Evolutionary conservation across 2,888 invertebrate species (phyloP).

Genomic region (Drosophila imparisetae): DNA sequence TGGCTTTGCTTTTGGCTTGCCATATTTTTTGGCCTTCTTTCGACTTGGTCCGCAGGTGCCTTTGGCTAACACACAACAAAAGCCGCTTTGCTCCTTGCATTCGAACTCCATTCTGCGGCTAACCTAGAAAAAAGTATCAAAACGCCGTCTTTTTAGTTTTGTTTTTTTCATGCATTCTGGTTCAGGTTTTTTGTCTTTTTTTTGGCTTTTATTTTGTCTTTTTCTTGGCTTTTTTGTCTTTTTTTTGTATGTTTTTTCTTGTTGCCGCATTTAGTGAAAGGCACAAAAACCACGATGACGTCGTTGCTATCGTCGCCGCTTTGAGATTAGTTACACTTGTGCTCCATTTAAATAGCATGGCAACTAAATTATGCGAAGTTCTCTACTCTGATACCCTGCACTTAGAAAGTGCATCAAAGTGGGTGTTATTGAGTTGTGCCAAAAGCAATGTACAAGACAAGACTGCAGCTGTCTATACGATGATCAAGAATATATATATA

Average conservation of each 20-base stretch:
- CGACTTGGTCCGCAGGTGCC: slow-evolving; percentile 64
- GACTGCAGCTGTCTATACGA: fast-evolving
- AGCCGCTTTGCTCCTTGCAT: slow-evolving; percentile 32
- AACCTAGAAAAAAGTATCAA: slow-evolving; percentile 66
- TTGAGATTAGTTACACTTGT: slow-evolving; percentile 81
- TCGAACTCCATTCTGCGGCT: slow-evolving; percentile 55
- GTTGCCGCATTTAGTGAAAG: slow-evolving; percentile 68
- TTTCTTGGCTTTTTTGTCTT: slow-evolving; percentile 8
- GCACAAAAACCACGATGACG: slow-evolving; percentile 64
- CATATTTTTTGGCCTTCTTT: slow-evolving; percentile 57
- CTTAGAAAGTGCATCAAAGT: background rate
- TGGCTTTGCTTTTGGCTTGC: slow-evolving; percentile 35
- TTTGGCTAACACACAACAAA: slow-evolving; percentile 30
- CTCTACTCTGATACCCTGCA: slow-evolving; percentile 40
- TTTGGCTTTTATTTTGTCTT: slow-evolving; percentile 8
- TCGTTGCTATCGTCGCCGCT: slow-evolving; percentile 58
- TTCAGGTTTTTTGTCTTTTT: slow-evolving; percentile 43
- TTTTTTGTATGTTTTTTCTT: slow-evolving; percentile 17
- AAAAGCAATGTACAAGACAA: background rate
- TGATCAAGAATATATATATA: background rate
- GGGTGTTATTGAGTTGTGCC: background rate
- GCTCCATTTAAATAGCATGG: slow-evolving; percentile 79
- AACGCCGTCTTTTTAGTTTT: slow-evolving; percentile 38
- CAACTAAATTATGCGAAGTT: slow-evolving; percentile 81
- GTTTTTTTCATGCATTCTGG: slow-evolving; percentile 48